Evolutionary conservation across 2,797 vertebrate genomes (phyloP).

Genomic region (Odontamblyopus lacepedii): DNA sequence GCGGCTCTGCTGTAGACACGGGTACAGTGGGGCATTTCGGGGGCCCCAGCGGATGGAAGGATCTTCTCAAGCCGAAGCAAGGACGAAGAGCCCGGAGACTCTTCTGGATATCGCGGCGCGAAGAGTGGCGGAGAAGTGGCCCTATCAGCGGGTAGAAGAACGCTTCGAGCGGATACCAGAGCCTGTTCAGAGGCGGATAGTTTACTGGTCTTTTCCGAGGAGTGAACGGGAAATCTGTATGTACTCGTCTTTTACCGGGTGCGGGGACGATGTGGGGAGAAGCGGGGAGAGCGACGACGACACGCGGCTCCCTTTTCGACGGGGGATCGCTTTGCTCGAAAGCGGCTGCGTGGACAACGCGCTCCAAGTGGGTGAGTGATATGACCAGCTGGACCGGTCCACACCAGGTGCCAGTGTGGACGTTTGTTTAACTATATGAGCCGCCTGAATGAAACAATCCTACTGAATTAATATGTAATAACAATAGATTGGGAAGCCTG

Average conservation of each 20-base stretch:
- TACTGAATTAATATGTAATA: constrained; percentile 76
- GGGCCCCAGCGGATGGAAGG: constrained; percentile 71
- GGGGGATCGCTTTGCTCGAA: constrained; percentile 90
- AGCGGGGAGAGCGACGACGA: constrained; percentile 83
- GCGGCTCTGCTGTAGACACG: constrained; percentile 93
- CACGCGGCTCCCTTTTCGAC: constrained; percentile 89
- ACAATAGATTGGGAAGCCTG: constrained; percentile 69
- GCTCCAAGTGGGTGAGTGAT: constrained; percentile 94
- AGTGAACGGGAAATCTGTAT: constrained; percentile 96
- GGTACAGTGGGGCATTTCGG: constrained; percentile 83
- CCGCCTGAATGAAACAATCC: background rate
- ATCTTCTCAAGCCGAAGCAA: constrained; percentile 75
- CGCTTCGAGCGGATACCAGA: constrained; percentile 95
- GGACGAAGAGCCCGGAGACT: constrained; percentile 88
- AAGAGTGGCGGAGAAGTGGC: constrained; percentile 95
- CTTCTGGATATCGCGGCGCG: constrained; percentile 93
- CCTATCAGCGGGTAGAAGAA: constrained; percentile 94
- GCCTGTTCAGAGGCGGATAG: constrained; percentile 93
- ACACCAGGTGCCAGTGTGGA: background rate
- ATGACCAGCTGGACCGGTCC: constrained; percentile 19
- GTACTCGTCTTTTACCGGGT: constrained; percentile 94
- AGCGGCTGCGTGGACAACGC: constrained; percentile 95
- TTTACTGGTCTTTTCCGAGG: constrained; percentile 96
- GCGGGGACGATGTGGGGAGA: constrained; percentile 80
- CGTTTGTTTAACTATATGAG: background rate